Conservation (phyloP, 2,888 invertebrate species). For the Aspidapion aeneum region DNA sequence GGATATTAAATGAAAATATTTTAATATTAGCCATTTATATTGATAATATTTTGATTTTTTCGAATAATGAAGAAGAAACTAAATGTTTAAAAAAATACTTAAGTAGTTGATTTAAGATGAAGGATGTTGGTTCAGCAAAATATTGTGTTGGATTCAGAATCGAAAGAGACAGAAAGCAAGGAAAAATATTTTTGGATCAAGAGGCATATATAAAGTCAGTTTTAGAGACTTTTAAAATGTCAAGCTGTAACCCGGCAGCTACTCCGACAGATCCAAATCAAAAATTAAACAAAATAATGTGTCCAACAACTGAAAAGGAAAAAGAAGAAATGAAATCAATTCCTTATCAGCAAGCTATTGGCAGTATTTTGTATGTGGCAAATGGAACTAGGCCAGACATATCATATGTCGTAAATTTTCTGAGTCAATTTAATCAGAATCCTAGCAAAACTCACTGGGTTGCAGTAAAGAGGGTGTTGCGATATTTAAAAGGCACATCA, state of each 20-base stretch:
- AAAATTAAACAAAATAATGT: too few relatives aligned
- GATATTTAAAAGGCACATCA: too few relatives aligned
- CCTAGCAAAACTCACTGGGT: conserved; percentile 10
- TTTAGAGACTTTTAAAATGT: conserved; percentile 5
- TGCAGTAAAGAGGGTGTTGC: conserved; percentile 6
- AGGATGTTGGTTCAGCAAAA: too few relatives aligned
- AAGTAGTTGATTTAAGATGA: conserved; percentile 1
- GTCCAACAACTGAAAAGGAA: neutral
- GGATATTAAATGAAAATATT: neutral
- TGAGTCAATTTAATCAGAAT: conserved; percentile 14
- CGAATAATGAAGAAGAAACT: neutral
- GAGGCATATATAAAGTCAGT: conserved; percentile 8
- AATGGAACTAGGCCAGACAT: too few relatives aligned
- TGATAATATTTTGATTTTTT: too few relatives aligned
- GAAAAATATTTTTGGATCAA: conserved; percentile 3
- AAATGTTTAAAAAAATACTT: conserved; percentile 1
- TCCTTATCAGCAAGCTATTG: conserved; percentile 4
- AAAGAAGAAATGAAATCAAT: neutral
- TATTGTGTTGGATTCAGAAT: too few relatives aligned
- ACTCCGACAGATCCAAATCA: too few relatives aligned
- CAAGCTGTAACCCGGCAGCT: too few relatives aligned
- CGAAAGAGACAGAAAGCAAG: too few relatives aligned
- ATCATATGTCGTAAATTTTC: conserved; percentile 7
- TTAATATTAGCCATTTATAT: too few relatives aligned
- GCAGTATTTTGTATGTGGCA: too few relatives aligned